Base-by-base conservation (phyloP, 2,113 vertebrate genomes). In the Eurypyga helias region DNA sequence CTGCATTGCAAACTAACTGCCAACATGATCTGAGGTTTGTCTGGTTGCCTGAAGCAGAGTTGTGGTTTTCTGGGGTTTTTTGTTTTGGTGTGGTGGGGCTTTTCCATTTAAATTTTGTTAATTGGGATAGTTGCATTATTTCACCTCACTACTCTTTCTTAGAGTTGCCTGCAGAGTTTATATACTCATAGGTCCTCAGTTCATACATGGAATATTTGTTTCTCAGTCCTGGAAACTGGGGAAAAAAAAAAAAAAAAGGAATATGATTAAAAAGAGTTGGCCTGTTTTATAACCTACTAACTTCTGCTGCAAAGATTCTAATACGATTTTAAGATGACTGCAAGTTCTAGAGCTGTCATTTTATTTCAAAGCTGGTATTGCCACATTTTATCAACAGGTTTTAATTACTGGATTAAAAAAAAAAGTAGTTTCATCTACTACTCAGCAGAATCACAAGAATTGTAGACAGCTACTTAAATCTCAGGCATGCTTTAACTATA, bases 11-110 rank as follows among this genome's bases (percentile, higher is more conserved):
- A 92, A 90, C 46, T 25, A 33, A 25, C 60, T 93, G 95, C 91
- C 93, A 92, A 73, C 78, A 79, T 12, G 24, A 96, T 90, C 51
- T 66, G 87, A 96, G 93, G 33, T 93, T 89, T 83, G 18, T 46
- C 64, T 92, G 80, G 43, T 78, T 84, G 91, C 80, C 81, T 92
- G 43, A 60, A 91, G 91, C 20, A 75, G 48, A 48, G 26, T 2
- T 92, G 83, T 73, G 90, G 75, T 65, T 96, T 94, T 64, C 55
- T 84, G 41, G 17, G 5, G 1, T 62, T 28, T 46, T 28, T 45
- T 48, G 19, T 45, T 85, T 67, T 57, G 17, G 2, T 54, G 29
- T 71, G 26, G 36, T 71, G 55, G 19, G 17, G 7, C 10, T 91
- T 84, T 71, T 64, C 46, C 13, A 23, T 28, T 48, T 52, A 31